phyloP scores from a whole-genome alignment of 2,113 vertebrate species.

The Glaucidium brasilianum region DNA sequence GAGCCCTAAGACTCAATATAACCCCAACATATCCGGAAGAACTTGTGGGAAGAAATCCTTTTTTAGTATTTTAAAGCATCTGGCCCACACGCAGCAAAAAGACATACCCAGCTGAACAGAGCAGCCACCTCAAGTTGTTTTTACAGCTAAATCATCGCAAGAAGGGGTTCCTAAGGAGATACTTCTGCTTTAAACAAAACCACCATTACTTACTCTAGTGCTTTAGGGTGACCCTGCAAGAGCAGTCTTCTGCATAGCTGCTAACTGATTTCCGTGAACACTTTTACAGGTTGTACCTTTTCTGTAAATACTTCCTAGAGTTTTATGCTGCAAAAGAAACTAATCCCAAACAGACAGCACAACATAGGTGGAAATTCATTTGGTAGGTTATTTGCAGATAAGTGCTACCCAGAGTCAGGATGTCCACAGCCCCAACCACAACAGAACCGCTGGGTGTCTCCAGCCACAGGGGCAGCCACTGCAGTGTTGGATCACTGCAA shows the following conservation, averaged over 20 bases:
- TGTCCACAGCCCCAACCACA: neutral
- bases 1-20: neutral
- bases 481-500: neutral
- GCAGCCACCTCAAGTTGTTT: neutral
- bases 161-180: neutral
- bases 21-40: neutral
- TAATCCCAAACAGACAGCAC: neutral
- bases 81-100: neutral
- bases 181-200: neutral
- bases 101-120: neutral
- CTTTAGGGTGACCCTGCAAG: neutral
- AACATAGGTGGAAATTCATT: neutral
- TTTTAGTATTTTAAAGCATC: neutral
- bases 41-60: neutral
- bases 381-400: neutral
- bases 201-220: neutral
- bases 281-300: neutral
- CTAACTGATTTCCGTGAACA: neutral
- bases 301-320: neutral
- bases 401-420: neutral
- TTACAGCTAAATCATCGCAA: neutral
- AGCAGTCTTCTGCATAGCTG: neutral
- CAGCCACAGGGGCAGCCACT: fast-evolving
- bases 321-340: neutral
- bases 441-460: neutral